Base-by-base conservation (phyloP, 2,888 invertebrate species). In the Agrypnus murinus region DNA sequence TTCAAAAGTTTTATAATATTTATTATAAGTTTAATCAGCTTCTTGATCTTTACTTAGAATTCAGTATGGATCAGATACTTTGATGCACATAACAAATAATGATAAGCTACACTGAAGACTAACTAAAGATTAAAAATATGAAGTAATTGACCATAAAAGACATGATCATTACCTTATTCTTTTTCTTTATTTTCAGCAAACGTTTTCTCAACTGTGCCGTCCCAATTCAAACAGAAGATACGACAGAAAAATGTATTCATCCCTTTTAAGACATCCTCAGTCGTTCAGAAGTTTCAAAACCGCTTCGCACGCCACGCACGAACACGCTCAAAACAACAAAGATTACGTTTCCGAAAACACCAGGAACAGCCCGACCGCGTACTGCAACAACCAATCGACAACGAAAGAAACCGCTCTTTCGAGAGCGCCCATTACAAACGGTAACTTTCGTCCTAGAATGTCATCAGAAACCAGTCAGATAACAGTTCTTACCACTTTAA, bases 191-290 rank as follows among this genome's bases (percentile, higher is more conserved):
- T 84, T 83, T 65, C 82, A 87, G 87, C 80, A 82, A 53, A 87
- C 87, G 78, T 80, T 87, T 67, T 83, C 86, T 2, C 85, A 86
- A 68, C 80, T 84, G 34, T 86, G 86, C 76, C 80, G 80, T 57
- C 69, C 83, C 57, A 79, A 81, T 64, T 77, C 80, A 64, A 72
- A 72, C 59, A 62, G 67, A 57, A 71, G 73, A 53, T 43, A 57
- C 25, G 74, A 70, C 19, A 64, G 50, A 25, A 75, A 75, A 12
- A 75, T 60, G 57, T 77, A 77, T 36, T 75, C 76, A 7, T 73
- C 72, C 19, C 69, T 77, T 10, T 78, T 75, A 65, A 78, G 77
- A 58, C 77, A 76, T 62, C 76, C 71, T 15, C 77, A 77, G 17
- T 72, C 77, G 10, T 71, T 69, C 9, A 74, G 74, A 69, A 77